Evolutionary conservation across 2,797 vertebrate genomes (phyloP).

Genomic region (Acanthis flammea): DNA sequence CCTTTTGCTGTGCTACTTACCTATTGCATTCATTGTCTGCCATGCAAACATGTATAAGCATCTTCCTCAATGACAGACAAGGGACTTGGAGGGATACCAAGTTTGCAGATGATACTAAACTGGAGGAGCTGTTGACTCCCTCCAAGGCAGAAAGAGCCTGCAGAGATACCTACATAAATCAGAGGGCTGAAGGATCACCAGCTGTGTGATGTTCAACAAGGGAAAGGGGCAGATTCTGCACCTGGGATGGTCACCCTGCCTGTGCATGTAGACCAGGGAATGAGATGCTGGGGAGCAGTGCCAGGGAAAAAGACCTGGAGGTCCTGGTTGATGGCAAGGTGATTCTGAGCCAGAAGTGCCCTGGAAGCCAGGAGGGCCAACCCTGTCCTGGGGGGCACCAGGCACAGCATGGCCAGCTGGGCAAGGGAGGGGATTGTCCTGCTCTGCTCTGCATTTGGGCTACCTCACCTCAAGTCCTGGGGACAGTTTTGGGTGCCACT

Average conservation of each 20-base stretch:
- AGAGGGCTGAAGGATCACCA: not conserved
- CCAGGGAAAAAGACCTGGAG: not conserved
- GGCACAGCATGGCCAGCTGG: fast-evolving
- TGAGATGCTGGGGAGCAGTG: not conserved
- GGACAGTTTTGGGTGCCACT: not conserved
- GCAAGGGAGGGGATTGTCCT: not conserved
- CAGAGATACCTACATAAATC: not conserved
- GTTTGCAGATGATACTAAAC: not conserved
- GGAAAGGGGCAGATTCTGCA: not conserved
- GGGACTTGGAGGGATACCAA: not conserved
- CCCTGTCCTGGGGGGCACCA: fast-evolving
- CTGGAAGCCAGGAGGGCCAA: not conserved
- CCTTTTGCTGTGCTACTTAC: not conserved
- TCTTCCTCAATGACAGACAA: fast-evolving
- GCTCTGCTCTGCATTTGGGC: fast-evolving
- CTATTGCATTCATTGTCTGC: not conserved
- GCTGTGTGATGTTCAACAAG: not conserved
- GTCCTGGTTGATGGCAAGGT: fast-evolving
- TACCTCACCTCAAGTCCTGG: fast-evolving
- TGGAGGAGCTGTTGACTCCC: not conserved
- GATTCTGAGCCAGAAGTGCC: not conserved
- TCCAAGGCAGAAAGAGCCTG: not conserved
- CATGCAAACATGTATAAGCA: not conserved
- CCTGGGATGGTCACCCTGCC: not conserved
- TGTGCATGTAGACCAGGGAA: not conserved